Conservation (phyloP, 2,888 invertebrate genomes). For the Neelides folsomi region DNA sequence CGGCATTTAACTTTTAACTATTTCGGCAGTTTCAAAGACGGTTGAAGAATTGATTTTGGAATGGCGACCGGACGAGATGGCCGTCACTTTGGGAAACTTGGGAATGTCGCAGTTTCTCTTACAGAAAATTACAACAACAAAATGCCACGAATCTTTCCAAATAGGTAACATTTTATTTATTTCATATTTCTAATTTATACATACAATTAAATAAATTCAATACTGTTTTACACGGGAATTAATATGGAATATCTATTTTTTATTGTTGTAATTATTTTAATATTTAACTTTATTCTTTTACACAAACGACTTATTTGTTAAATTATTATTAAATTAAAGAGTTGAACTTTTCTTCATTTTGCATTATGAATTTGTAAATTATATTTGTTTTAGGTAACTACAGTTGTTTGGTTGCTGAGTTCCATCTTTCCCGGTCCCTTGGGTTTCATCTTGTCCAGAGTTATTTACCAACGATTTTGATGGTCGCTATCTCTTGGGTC, state of each 20-base stretch:
- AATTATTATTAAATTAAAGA: no score
- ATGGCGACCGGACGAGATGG: conserved; percentile 38
- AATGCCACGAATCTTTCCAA: conserved; percentile 23
- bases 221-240: no score
- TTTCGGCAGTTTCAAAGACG: conserved; percentile 40
- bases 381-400: conserved; percentile 44
- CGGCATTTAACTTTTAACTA: not conserved
- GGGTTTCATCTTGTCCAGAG: conserved; percentile 46
- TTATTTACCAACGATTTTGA: conserved; percentile 45
- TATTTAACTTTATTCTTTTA: no score
- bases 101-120: conserved; percentile 42
- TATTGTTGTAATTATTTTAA: no score
- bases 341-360: no score
- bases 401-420: conserved; percentile 44
- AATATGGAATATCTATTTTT: no score
- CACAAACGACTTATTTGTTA: no score
- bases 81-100: conserved; percentile 39
- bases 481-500: conserved; percentile 47
- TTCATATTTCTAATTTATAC: no score
- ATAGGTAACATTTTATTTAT: conserved; percentile 14
- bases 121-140: conserved; percentile 34
- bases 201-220: no score
- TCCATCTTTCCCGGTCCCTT: conserved; percentile 42
- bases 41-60: conserved; percentile 39
- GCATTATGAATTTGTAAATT: no score